Evolutionary conservation across 2,888 invertebrate species (phyloP).

Genomic region (Tiphia femorata): DNA sequence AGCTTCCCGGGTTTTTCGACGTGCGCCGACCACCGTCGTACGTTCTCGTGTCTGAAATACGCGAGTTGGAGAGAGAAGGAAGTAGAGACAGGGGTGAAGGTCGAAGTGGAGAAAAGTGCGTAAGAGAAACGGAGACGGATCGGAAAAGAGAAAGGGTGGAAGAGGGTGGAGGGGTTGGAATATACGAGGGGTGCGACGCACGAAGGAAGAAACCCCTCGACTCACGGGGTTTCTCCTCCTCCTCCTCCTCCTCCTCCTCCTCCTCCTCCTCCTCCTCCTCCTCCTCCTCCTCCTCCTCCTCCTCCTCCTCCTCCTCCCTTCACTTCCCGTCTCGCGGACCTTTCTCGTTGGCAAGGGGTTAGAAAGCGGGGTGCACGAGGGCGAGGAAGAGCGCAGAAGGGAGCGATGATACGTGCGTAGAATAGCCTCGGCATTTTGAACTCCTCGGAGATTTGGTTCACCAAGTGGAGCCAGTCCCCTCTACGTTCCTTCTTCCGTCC

Average conservation of each 20-base stretch:
- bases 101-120: not conserved
- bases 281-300: too few species aligned
- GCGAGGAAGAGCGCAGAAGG: slow-evolving; percentile 39
- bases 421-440: slow-evolving; percentile 53
- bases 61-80: slow-evolving; percentile 12
- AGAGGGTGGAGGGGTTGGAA: slow-evolving; percentile 16
- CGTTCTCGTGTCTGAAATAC: slow-evolving; percentile 46
- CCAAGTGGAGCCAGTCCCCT: slow-evolving; percentile 37
- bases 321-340: slow-evolving; percentile 18
- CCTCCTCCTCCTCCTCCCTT: slow-evolving; percentile 16
- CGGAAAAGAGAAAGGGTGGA: slow-evolving; percentile 4
- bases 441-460: slow-evolving; percentile 58
- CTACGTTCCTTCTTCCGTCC: slow-evolving; percentile 8
- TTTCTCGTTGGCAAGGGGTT: slow-evolving; percentile 15
- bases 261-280: not conserved
- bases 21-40: slow-evolving; percentile 26
- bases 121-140: slow-evolving; percentile 7
- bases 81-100: slow-evolving; percentile 17
- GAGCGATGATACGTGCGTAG: slow-evolving; percentile 61
- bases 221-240: not conserved
- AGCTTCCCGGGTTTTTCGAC: slow-evolving; percentile 30
- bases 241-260: slow-evolving; percentile 10
- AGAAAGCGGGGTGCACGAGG: slow-evolving; percentile 18
- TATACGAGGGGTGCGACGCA: slow-evolving; percentile 24
- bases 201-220: slow-evolving; percentile 3